Conservation (phyloP, 2,888 invertebrate genomes). For the Caenorhabditis imperialis region DNA sequence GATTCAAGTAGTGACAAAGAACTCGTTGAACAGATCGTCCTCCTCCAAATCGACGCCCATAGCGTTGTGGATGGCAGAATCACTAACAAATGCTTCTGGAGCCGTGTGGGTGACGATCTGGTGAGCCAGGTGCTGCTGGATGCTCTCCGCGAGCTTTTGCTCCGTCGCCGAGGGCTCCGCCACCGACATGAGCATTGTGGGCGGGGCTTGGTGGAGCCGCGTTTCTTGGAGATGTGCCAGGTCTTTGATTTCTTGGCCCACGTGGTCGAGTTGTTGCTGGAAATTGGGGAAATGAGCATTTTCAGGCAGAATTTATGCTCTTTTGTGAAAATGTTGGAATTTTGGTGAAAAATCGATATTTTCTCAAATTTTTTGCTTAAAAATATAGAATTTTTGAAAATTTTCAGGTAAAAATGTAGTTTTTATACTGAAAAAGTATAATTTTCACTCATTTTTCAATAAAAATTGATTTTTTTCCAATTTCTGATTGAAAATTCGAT, state of each 20-base stretch:
- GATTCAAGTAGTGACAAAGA: slow-evolving; percentile 54
- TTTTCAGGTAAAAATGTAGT: not conserved
- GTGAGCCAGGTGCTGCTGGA: slow-evolving; percentile 62
- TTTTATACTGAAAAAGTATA: not conserved
- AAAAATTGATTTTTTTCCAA: too few species aligned
- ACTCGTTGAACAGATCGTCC: slow-evolving; percentile 72
- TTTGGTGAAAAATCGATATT: slow-evolving; percentile 2
- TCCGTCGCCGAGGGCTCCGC: slow-evolving; percentile 61
- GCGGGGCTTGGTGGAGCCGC: slow-evolving; percentile 64
- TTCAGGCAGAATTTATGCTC: not conserved
- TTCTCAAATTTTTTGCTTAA: not conserved
- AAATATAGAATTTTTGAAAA: too few species aligned
- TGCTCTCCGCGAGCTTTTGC: slow-evolving; percentile 64
- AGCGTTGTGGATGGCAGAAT: slow-evolving; percentile 66
- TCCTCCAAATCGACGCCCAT: slow-evolving; percentile 70
- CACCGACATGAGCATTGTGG: slow-evolving; percentile 60
- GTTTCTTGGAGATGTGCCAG: slow-evolving; percentile 65
- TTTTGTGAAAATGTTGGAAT: not conserved
- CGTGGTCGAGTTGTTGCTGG: slow-evolving; percentile 54
- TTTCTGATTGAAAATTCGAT: too few species aligned
- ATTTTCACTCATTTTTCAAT: not conserved
- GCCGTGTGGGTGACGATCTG: slow-evolving; percentile 52
- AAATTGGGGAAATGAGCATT: slow-evolving; percentile 4
- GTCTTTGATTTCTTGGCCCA: slow-evolving; percentile 64
- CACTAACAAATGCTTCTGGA: slow-evolving; percentile 66